These are phyloP conservation scores for Laupala kohalensis DNA, from an alignment of 1,140 invertebrate species.

Conservation along the genomic window DNA sequence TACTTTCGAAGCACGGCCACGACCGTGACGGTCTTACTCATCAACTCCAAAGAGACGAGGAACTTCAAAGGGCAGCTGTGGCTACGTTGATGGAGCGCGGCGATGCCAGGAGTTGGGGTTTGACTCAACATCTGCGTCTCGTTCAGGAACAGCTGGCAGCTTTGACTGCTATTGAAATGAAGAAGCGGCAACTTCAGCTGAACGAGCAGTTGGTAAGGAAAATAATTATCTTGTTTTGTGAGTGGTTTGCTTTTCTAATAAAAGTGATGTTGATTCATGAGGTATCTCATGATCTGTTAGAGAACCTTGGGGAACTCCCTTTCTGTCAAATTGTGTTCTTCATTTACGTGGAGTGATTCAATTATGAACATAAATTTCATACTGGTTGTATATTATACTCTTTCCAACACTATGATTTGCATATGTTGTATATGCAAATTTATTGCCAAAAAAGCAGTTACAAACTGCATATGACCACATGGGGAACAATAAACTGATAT, in stretches of 20 bases:
- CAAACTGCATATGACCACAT: no score
- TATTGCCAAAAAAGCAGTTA: no score
- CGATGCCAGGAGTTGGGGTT: constrained; percentile 58
- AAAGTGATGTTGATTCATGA: not conserved
- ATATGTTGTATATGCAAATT: no score
- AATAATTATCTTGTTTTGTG: constrained; percentile 1
- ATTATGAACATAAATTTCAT: no score
- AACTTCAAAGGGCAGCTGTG: constrained; percentile 59
- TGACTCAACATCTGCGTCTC: constrained; percentile 62
- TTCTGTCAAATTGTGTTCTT: no score
- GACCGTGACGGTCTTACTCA: constrained; percentile 42
- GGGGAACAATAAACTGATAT: no score
- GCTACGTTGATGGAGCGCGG: constrained; percentile 55
- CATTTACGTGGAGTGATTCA: no score
- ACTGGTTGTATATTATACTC: no score
- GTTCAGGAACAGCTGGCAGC: constrained; percentile 60
- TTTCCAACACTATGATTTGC: no score
- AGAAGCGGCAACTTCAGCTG: constrained; percentile 50
- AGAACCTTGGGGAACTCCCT: not conserved
- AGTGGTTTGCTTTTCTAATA: not conserved
- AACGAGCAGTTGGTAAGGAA: constrained; percentile 51
- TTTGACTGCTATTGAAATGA: constrained; percentile 60
- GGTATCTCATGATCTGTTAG: not conserved
- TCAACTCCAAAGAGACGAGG: constrained; percentile 47
- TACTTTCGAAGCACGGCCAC: constrained; percentile 31